Conservation (phyloP, 2,113 vertebrate genomes). For the Euleptes europaea region DNA sequence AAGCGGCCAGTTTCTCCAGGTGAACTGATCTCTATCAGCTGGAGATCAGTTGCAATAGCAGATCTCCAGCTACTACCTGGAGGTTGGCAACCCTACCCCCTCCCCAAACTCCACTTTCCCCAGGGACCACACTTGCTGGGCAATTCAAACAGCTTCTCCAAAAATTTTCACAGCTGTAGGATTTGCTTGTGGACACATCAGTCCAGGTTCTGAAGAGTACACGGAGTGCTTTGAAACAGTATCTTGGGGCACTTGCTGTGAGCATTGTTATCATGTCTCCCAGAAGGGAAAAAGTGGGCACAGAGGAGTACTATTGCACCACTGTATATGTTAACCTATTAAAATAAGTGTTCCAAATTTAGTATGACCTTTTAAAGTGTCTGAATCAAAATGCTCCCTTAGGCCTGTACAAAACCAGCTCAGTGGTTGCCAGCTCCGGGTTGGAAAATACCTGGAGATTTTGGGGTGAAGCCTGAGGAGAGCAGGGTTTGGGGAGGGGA, state of each 20-base stretch:
- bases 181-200: neutral
- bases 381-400: neutral
- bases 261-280: neutral
- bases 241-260: neutral
- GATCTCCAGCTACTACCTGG: too few species aligned
- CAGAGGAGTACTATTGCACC: too few species aligned
- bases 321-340: neutral
- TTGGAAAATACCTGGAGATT: too few species aligned
- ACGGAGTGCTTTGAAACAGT: neutral
- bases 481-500: too few species aligned
- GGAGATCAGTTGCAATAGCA: too few species aligned
- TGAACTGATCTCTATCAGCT: too few species aligned
- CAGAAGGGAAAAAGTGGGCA: neutral
- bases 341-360: neutral
- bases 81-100: too few species aligned
- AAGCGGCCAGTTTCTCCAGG: too few species aligned
- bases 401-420: neutral
- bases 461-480: too few species aligned
- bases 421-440: neutral
- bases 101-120: too few species aligned
- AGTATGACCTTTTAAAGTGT: neutral
- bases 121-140: neutral
- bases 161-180: neutral
- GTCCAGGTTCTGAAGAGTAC: neutral
- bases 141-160: neutral